Conservation (phyloP, 1,140 invertebrate species). For the Laodelphax striatellus region DNA sequence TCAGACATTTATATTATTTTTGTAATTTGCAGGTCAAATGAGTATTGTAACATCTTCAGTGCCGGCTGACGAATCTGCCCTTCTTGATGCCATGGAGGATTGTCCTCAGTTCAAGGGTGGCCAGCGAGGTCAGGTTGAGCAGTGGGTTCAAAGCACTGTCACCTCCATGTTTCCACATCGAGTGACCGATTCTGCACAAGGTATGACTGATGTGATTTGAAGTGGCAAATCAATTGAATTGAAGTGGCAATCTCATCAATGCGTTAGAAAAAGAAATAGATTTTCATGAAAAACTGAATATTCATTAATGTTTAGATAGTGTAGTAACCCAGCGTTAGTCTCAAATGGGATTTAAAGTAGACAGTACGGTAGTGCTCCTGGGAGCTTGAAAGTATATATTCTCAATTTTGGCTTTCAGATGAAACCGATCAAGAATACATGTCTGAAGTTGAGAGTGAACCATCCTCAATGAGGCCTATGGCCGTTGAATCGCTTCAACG, state of each 20-base stretch:
- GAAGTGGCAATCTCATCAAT: too few species aligned
- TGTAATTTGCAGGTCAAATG: slow-evolving; percentile 26
- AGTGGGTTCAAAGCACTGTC: slow-evolving; percentile 12
- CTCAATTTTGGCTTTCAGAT: background rate
- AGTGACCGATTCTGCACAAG: background rate
- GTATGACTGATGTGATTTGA: too few species aligned
- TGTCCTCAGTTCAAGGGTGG: background rate
- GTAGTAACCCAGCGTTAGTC: too few species aligned
- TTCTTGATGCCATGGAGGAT: slow-evolving; percentile 18
- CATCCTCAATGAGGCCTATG: background rate
- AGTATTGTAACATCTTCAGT: slow-evolving; percentile 24
- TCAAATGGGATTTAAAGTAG: too few species aligned
- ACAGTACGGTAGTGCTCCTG: too few species aligned
- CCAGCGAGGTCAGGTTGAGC: background rate
- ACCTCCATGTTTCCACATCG: background rate
- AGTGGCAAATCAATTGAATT: too few species aligned
- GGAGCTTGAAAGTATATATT: too few species aligned
- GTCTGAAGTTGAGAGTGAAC: background rate
- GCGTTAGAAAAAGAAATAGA: too few species aligned
- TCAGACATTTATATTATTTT: too few species aligned
- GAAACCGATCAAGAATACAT: background rate
- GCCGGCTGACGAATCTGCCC: slow-evolving; percentile 20
- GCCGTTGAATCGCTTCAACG: background rate
- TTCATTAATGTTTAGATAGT: too few species aligned
- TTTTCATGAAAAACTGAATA: too few species aligned